phyloP scores from a whole-genome alignment of 2,113 vertebrate species.

The Ploceus nigricollis region DNA sequence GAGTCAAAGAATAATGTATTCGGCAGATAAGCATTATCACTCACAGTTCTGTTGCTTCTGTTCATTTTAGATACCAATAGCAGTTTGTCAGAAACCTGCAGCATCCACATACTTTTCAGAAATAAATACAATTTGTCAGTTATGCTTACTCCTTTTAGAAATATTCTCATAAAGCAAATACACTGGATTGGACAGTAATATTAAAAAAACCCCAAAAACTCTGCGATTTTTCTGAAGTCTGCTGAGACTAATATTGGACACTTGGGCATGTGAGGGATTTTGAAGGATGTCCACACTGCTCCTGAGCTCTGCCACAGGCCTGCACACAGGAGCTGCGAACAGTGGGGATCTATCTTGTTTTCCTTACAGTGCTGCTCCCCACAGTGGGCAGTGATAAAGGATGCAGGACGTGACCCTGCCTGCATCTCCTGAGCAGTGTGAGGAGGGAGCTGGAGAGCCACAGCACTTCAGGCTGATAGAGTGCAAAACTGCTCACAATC shows the following conservation, averaged over 20 bases:
- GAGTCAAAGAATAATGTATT: neutral
- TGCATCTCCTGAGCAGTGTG: neutral
- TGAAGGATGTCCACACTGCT: neutral
- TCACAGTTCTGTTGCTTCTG: neutral
- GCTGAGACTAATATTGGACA: neutral
- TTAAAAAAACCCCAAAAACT: neutral
- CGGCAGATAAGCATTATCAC: neutral
- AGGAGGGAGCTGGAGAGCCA: neutral
- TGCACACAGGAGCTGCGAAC: neutral
- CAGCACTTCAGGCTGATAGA: neutral
- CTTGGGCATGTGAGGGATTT: neutral
- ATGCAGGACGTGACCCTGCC: neutral
- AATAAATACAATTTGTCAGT: neutral
- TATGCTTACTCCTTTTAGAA: neutral
- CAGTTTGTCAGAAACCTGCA: neutral
- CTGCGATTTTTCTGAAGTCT: neutral
- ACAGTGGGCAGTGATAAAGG: accelerated
- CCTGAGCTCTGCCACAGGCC: neutral
- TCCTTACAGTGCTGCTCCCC: neutral
- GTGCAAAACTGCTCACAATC: neutral
- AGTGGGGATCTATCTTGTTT: neutral
- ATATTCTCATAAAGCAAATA: neutral
- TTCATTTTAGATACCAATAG: neutral
- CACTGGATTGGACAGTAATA: neutral
- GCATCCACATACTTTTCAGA: neutral